A percentile compares a stretch with the other conserved stretches of the same genome.
phyloP scores from a whole-genome alignment of 1,140 invertebrate species.

The Papilio polytes region DNA sequence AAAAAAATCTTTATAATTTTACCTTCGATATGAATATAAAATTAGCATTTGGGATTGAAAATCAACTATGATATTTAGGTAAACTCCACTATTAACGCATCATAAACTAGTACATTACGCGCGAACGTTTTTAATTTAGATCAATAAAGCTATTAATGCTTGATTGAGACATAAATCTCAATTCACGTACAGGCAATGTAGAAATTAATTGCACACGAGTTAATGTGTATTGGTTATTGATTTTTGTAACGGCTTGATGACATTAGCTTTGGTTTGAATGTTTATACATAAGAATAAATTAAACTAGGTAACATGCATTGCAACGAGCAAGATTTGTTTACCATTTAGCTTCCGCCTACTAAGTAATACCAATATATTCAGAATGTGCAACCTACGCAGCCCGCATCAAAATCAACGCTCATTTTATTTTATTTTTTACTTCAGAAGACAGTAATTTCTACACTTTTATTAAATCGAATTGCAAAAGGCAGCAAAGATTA shows the following conservation, averaged over 20 bases:
- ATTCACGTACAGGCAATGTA: constrained; percentile 18
- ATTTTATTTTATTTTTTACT: not conserved
- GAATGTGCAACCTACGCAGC: constrained; percentile 53
- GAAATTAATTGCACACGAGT: constrained; percentile 7
- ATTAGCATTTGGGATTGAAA: not conserved
- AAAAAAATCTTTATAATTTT: no score
- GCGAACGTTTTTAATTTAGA: constrained; percentile 35
- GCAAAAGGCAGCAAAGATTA: not conserved
- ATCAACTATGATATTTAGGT: not conserved
- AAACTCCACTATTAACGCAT: constrained; percentile 22
- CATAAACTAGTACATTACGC: constrained; percentile 32
- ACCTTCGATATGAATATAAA: not conserved
- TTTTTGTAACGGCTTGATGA: not conserved
- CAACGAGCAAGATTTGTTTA: constrained; percentile 52
- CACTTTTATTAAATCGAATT: not conserved
- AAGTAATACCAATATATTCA: constrained; percentile 53
- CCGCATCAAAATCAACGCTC: constrained; percentile 45
- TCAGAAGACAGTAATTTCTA: not conserved
- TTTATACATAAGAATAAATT: not conserved
- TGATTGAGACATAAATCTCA: constrained; percentile 35
- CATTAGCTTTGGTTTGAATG: not conserved
- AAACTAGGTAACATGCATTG: constrained; percentile 32
- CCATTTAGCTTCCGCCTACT: constrained; percentile 60
- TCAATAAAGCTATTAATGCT: constrained; percentile 37
- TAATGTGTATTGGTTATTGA: not conserved